These are phyloP conservation scores for Nycticryphes semicollaris DNA, from an alignment of 2,113 vertebrate genomes.

Conservation along the genomic window DNA sequence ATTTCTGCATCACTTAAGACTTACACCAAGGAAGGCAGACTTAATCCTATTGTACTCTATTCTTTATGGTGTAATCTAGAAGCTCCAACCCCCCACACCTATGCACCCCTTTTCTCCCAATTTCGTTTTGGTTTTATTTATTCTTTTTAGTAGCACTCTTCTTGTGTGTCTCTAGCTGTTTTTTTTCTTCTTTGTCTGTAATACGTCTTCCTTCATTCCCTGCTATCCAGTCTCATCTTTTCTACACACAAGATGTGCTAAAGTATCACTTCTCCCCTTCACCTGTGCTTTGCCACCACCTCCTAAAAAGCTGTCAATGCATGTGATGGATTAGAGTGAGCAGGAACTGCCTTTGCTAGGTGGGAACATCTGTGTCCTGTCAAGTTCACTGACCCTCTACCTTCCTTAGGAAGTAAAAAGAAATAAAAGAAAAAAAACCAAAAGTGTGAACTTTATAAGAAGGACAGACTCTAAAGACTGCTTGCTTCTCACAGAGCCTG, in stretches of 20 bases:
- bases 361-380: neutral
- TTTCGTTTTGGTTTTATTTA: neutral
- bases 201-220: neutral
- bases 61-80: neutral
- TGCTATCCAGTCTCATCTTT: neutral
- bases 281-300: neutral
- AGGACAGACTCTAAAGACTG: neutral
- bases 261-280: neutral
- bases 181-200: neutral
- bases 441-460: neutral
- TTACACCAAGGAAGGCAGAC: neutral
- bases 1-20: neutral
- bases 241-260: neutral
- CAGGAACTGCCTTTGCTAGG: neutral
- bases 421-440: neutral
- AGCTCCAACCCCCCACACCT: neutral
- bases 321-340: neutral
- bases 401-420: neutral
- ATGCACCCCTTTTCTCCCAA: rapidly evolving
- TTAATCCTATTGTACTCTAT: neutral
- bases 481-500: neutral
- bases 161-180: neutral
- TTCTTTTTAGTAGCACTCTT: neutral
- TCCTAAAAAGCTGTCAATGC: neutral
- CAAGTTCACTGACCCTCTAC: neutral